Evolutionary conservation across 2,113 vertebrate genomes (phyloP), one percentile per base, ranked within the genome.

Genomic region (Telmatochromis sp.): DNA sequence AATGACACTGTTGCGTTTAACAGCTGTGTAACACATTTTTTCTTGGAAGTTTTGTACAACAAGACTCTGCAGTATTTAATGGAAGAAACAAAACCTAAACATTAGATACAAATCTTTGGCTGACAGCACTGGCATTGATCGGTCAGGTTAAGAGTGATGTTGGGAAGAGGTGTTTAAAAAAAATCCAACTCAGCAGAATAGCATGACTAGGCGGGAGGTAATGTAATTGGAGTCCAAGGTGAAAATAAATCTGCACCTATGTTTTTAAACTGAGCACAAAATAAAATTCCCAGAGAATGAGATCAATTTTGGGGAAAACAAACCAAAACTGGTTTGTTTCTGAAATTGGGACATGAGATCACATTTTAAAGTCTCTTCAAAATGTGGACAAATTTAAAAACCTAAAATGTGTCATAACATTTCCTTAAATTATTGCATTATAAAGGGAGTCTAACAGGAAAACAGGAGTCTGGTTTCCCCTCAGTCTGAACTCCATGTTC

Each of bases 11-110:
- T 31, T 89, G 75, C 40, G 68, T 53, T 86, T 83, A 79, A 91
- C 92, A 93, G 92, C 89, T 94, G 93, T 81, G 13, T 40, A 50
- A 83, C 83, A 90, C 78, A 81, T 92, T 89, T 83, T 51, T 15
- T 40, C 55, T 31, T 47, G 15, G 42, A 86, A 42, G 68, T 33
- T 58, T 8, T 7, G 2, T 63, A 57, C 71, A 84, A 80, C 68
- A 28, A 45, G 58, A 63, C 75, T 92, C 42, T 85, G 65, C n/a
- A 40, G 47, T 21, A 2, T 53, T 1, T 33, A 63, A 63, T 63
- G 58, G 15, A 63, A 63, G 28, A 63, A 33, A 63, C 58, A 60
- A 60, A 60, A 60, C 15, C 58, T 33, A 33, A 60, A 60, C 57
- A 60, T 60, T 33, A 60, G 28, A 10, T 60, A 60, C 0, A 0